These are phyloP conservation scores for Triplophysa dalaica DNA, from an alignment of 2,113 vertebrate genomes.

Conservation along the genomic window DNA sequence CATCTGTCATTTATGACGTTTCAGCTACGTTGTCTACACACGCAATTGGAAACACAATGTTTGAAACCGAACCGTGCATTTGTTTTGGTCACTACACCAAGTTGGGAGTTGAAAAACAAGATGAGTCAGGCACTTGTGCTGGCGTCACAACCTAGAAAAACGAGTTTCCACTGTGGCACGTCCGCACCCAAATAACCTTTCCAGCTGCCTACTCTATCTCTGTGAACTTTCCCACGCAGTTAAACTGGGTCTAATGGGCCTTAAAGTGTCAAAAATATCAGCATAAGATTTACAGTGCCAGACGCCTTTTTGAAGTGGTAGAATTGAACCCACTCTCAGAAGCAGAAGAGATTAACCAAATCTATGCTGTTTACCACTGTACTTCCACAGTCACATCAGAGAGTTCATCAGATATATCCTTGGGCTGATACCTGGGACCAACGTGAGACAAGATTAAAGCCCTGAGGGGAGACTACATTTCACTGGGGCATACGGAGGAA, in stretches of 20 bases:
- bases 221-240: neutral
- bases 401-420: neutral
- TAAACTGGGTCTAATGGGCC: neutral
- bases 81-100: neutral
- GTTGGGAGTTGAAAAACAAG: slow-evolving; percentile 4
- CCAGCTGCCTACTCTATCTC: neutral
- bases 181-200: slow-evolving; percentile 26
- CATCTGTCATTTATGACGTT: slow-evolving; percentile 5
- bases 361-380: neutral
- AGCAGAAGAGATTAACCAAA: neutral
- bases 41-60: slow-evolving; percentile 1
- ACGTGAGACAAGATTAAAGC: neutral
- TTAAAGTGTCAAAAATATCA: slow-evolving; percentile 14
- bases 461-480: neutral
- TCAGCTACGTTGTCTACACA: neutral
- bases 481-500: neutral
- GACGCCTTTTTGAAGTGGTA: neutral
- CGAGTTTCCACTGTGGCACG: slow-evolving; percentile 32
- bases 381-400: neutral
- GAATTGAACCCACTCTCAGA: neutral
- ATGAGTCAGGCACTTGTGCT: slow-evolving; percentile 26
- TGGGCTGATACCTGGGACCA: neutral
- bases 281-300: neutral
- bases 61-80: neutral
- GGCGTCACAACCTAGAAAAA: slow-evolving; percentile 35